phyloP scores from a whole-genome alignment of 53 echinoderm and acorn worm genomes.

The Actinopyga echinites region DNA sequence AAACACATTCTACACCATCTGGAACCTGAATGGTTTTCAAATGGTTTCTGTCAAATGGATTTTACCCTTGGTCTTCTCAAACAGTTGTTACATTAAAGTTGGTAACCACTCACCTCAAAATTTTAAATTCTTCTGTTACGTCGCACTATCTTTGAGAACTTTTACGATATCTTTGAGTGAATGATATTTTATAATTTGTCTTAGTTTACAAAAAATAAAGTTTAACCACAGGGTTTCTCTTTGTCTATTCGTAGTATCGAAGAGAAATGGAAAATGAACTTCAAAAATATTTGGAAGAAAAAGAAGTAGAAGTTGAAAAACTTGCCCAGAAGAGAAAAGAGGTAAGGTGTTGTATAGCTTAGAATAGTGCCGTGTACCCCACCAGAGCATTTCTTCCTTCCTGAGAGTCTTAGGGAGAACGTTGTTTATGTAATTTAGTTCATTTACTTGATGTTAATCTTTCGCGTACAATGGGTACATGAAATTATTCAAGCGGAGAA shows the following conservation, averaged over 20 bases:
- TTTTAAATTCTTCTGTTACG: neutral
- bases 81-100: neutral
- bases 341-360: no score
- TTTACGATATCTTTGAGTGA: neutral
- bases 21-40: no score
- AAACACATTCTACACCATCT: no score
- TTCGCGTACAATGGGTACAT: no score
- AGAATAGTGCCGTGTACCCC: no score
- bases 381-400: no score
- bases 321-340: slow-evolving; percentile 72
- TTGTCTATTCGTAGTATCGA: slow-evolving; percentile 61
- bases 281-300: slow-evolving; percentile 73
- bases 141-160: neutral
- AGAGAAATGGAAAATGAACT: slow-evolving; percentile 79
- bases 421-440: no score
- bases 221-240: neutral
- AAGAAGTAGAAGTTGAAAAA: slow-evolving; percentile 75
- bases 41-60: no score
- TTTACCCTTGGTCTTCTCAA: no score
- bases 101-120: neutral
- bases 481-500: no score
- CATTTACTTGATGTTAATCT: no score
- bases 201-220: neutral
- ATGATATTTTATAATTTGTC: neutral
- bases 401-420: no score